Percentiles rank a stretch among this genome's conserved stretches.
These are phyloP conservation scores for Sclerodermus sp. DNA, from an alignment of 2,888 invertebrate genomes.

Conservation along the genomic window DNA sequence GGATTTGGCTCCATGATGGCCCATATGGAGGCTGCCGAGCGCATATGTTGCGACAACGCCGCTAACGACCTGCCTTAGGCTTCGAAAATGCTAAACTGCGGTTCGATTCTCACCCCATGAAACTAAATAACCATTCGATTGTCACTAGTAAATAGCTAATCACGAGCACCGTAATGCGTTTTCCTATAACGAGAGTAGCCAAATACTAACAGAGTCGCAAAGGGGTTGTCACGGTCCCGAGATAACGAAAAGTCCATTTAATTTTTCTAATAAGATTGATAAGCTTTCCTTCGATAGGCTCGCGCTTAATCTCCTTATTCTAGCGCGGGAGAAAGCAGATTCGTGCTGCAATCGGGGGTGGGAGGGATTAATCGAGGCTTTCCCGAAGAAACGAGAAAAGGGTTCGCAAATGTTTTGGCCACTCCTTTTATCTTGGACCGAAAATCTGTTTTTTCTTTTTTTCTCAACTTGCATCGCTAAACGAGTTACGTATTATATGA, in stretches of 20 bases:
- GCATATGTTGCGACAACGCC: slow-evolving; percentile 57
- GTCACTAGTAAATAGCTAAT: slow-evolving; percentile 49
- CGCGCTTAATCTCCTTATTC: too few relatives aligned
- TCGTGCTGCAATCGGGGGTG: too few relatives aligned
- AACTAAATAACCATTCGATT: slow-evolving; percentile 54
- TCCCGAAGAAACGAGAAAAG: not conserved
- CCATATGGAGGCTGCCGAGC: slow-evolving; percentile 57
- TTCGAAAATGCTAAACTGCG: slow-evolving; percentile 54
- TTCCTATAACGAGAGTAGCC: not conserved
- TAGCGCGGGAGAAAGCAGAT: too few relatives aligned
- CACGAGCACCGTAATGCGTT: slow-evolving; percentile 25
- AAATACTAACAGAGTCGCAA: too few relatives aligned
- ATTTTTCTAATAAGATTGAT: too few relatives aligned
- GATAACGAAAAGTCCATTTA: too few relatives aligned
- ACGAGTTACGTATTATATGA: slow-evolving; percentile 54
- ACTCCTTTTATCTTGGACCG: not conserved
- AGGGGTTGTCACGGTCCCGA: too few relatives aligned
- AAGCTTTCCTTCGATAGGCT: too few relatives aligned
- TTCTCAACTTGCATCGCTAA: slow-evolving; percentile 54
- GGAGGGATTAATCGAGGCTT: too few relatives aligned
- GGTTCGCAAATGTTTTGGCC: not conserved
- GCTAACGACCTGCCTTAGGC: slow-evolving; percentile 56
- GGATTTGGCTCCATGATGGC: slow-evolving; percentile 44
- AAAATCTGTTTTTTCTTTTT: slow-evolving; percentile 24
- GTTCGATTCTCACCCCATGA: slow-evolving; percentile 48